Evolutionary conservation across 2,113 vertebrate genomes (phyloP), one percentile per base, ranked within the genome.

Genomic region (Festucalex cinctus): DNA sequence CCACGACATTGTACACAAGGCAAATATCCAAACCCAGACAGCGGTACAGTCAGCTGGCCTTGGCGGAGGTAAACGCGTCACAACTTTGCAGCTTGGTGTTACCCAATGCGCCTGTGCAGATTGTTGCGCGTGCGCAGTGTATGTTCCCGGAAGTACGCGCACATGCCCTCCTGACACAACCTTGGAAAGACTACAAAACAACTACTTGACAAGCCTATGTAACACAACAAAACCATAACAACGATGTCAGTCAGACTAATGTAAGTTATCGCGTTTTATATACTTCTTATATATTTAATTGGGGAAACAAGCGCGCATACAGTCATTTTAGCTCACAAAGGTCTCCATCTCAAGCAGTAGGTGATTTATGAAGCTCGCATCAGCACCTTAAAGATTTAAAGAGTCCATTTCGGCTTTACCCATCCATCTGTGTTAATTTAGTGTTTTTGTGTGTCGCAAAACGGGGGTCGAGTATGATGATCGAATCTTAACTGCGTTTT

Each of bases 181-280:
- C 88, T 90, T 89, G 83, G 80, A 68, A 65, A 65, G 66, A 74
- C 61, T 62, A 69, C 74, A 71, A 67, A 75, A 68, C 66, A 76
- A n/a, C 14, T 17, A 49, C 1, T 12, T n/a, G 9, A 20, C 20
- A 66, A 26, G 41, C 41, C 32, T 28, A 41, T 54, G 43, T 44
- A 28, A 51, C 7, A 37, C 1, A 22, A n/a, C n/a, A 35, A 35
- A n/a, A 24, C 37, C 5, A 9, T 0, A 10, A 0, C 60, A 53
- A 51, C 1, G 5, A 92, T 90, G 90, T 77, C 90, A 28, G 63
- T 86, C 0, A 57, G 85, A 57, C 1, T 91, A 56, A 17, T 89
- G 91, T 92, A 76, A 90, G 91, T 82, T 7, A 19, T 53, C 48
- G 39, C 3, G 2, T 14, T 39, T 20, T 39, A 22, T 22, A 6